Evolutionary conservation across 2,113 vertebrate species (phyloP), one percentile per base, ranked within the genome.

Genomic region (Copsychus sechellarum): DNA sequence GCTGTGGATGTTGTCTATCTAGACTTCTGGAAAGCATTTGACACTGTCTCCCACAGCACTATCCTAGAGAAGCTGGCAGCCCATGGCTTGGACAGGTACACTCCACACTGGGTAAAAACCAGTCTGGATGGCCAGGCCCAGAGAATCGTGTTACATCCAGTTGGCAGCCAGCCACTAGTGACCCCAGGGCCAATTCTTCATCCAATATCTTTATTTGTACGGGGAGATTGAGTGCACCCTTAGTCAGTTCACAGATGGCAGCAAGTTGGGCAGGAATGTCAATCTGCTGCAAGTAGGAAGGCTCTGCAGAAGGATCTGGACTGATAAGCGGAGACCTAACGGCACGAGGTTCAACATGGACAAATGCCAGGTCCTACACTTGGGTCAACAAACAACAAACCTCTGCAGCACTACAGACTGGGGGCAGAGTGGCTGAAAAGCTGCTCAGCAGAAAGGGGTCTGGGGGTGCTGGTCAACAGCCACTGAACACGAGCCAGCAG

Each of bases 291-390:
- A 70, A 38, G 16, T 7, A 54, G 29, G 29, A 87, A 62, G 20
- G 16, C 48, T 29, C 73, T 47, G 28, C 16, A 62, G 73, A 47
- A 15, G 28, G 28, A 78, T 47, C 23, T 53, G n/a, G 33, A 53
- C 12, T 16, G 14, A 53, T 29, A 48, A 57, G 19, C 19, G 0
- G 1, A 78, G 64, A 53, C 20, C 19, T 19, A 78, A 40, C 0
- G 1, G 12, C 29, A 54, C 6, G 47, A 54, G 38, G 12, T 20
- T 47, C 73, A 54, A 54, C 24, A n/a, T 6, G 16, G 29, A 18
- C 29, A 70, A n/a, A 42, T 23, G 15, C 14, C 31, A 34, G 18
- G 43, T 81, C 18, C 22, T 26, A 5, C 66, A 57, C 42, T 56
- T 28, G 21, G 42, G 17, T 48, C 31, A 82, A 50, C 29, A 60